Percentiles rank a stretch among this genome's conserved stretches.
These are phyloP conservation scores for Vanessa cardui DNA, from an alignment of 2,888 invertebrate genomes.

Conservation along the genomic window DNA sequence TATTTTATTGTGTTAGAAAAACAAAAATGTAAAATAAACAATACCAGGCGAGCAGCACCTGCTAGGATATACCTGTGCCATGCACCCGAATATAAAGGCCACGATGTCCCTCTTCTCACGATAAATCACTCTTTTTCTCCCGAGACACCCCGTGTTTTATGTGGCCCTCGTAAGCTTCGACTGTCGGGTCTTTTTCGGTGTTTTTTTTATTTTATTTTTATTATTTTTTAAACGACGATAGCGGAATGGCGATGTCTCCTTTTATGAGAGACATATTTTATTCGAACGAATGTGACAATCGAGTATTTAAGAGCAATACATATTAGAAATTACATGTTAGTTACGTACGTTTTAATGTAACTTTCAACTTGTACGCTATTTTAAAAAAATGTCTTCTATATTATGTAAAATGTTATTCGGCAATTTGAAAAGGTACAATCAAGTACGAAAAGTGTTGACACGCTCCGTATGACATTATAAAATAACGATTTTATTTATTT, in stretches of 20 bases:
- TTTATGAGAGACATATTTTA: background rate
- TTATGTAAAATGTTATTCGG: too few species aligned
- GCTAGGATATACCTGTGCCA: slow-evolving; percentile 49
- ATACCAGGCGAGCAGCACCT: slow-evolving; percentile 54
- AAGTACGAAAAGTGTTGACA: too few species aligned
- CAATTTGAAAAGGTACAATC: too few species aligned
- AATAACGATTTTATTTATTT: too few species aligned
- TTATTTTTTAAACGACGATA: slow-evolving; percentile 32
- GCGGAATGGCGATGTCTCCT: slow-evolving; percentile 13
- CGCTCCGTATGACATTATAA: too few species aligned
- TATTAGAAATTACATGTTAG: background rate
- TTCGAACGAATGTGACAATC: background rate
- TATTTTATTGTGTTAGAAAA: slow-evolving; percentile 14
- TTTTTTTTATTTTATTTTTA: slow-evolving; percentile 39
- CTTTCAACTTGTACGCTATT: too few species aligned
- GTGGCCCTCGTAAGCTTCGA: slow-evolving; percentile 55
- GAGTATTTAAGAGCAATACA: background rate
- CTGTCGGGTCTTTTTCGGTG: slow-evolving; percentile 51
- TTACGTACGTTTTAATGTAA: too few species aligned
- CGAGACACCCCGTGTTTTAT: slow-evolving; percentile 68
- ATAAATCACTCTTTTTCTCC: slow-evolving; percentile 72
- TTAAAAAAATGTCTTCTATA: too few species aligned
- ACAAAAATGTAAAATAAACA: slow-evolving; percentile 41
- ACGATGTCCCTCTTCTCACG: slow-evolving; percentile 73
- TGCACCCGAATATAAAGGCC: slow-evolving; percentile 60